Base-by-base conservation (phyloP, 2,888 invertebrate genomes). In the Eurois occulta region DNA sequence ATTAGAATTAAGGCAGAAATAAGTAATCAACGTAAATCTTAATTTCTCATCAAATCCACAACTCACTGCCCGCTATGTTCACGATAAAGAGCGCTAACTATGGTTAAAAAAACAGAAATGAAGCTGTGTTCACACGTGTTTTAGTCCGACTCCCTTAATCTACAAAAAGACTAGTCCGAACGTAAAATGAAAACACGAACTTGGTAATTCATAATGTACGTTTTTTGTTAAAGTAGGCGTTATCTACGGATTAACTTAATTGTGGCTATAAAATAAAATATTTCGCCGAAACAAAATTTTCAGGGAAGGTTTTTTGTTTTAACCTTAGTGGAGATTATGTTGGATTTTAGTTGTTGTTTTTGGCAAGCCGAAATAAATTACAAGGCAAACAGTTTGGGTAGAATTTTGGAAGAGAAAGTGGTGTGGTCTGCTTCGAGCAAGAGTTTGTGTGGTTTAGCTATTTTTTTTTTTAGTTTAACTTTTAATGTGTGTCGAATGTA, bases 201-300 rank as follows among this genome's bases (percentile, higher is more conserved):
- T 78, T 67, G 58, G 74, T 75, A 82, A 83, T 87, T 84, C 72
- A 84, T 84, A 83, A 83, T 86, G 72, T 78, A 78, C 79, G 58
- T 85, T 84, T 89, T 89, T 88, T 90, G 82, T 81, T 75, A 78
- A 79, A 79, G 75, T 81, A 81, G 86, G 85, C 86, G 85, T 89
- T 90, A 87, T 86, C 86, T 87, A 84, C 65, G 86, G 89, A 87
- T 91, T 88, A 89, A 84, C 85, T 84, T 90, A 87, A 91, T 89
- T 91, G 87, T 81, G 78, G 83, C 74, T 69, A 80, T 89, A 87
- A 89, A 89, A 88, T 87, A 88, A 90, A 88, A 90, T 88, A 87
- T 88, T 89, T 85, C 52, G 58, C 75, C 66, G 72, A 80, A 86
- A 86, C 83, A 83, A 78, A 78, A 75, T 85, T 80, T 85, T 82